A percentile compares a stretch with the other conserved stretches of the same genome.
These are phyloP conservation scores for Archips crataeganus DNA, from an alignment of 2,888 invertebrate species.

Conservation along the genomic window DNA sequence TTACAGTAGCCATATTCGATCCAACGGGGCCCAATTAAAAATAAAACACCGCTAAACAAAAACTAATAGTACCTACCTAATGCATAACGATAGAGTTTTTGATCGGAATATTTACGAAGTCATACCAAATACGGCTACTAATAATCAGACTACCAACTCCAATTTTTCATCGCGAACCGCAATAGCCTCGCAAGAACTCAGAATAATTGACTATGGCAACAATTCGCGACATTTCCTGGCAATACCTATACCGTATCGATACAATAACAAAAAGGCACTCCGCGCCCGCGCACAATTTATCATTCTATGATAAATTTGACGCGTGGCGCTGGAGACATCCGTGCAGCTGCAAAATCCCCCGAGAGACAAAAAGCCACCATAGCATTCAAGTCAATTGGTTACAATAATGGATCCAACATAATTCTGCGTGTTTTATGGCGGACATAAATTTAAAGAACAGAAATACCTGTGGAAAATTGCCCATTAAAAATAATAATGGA, in stretches of 20 bases:
- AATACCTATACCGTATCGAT: conserved; percentile 29
- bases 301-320: conserved; percentile 70
- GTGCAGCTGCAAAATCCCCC: conserved; percentile 60
- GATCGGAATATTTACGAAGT: background rate
- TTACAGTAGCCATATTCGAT: no score
- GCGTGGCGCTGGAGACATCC: conserved; percentile 62
- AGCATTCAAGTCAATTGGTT: conserved; percentile 78
- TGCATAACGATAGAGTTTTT: no score
- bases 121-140: background rate
- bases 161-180: background rate
- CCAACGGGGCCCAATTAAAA: no score
- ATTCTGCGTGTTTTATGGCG: conserved; percentile 59
- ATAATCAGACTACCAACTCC: background rate
- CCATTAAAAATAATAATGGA: conserved; percentile 1
- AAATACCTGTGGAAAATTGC: conserved; percentile 11
- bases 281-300: conserved; percentile 58
- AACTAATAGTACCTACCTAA: no score
- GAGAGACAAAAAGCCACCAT: conserved; percentile 57
- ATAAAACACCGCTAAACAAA: no score
- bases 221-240: conserved; percentile 38
- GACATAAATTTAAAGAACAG: conserved; percentile 54
- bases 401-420: conserved; percentile 68
- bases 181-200: background rate
- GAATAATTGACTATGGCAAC: conserved; percentile 29
- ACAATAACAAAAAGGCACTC: conserved; percentile 28